Evolutionary conservation across 2,888 invertebrate species (phyloP), one percentile per base, ranked within the genome.

Genomic region (Iphiclides podalirius): DNA sequence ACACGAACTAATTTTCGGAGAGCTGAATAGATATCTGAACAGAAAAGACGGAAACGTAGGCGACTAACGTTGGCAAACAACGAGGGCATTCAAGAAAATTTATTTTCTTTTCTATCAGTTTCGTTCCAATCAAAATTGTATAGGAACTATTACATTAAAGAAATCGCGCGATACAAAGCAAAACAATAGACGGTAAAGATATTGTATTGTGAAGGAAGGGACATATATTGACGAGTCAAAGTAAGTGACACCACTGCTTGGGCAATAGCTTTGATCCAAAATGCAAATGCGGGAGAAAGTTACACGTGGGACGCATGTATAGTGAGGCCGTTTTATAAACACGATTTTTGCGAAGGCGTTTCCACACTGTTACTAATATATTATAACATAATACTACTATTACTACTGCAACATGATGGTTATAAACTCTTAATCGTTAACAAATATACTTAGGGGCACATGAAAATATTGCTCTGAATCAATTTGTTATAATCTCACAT

Each of bases 221-320:
- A n/a, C 57, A 15, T 3, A 17, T 14, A 9, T 14, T 36, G 44
- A 38, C 20, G 38, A 37, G 16, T 37, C 38, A 9, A 33, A 4
- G n/a, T 33, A 11, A 20, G 28, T 20, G 46, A 39, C 23, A 38
- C 17, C 16, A 26, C n/a, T n/a, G 12, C 37, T 66, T 65, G 60
- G 63, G 61, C 52, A 66, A 68, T 40, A 39, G 40, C 42, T 34
- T 51, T 55, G 58, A 56, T 60, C 64, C 57, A 64, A 65, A 39
- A 77, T 77, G 78, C 73, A 67, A 79, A 79, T 77, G 65, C 52
- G 44, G 53, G 67, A 63, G 75, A 78, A 76, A 76, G 74, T 66
- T 41, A 45, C 23, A 66, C 62, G 78, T 76, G 68, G 77, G 77
- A 60, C 53, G 74, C 53, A 55, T 67, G 71, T 72, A 73, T 75